These are phyloP conservation scores for Hydrochoerus hydrochaeris DNA, from an alignment of 2,113 vertebrate genomes.

Conservation along the genomic window DNA sequence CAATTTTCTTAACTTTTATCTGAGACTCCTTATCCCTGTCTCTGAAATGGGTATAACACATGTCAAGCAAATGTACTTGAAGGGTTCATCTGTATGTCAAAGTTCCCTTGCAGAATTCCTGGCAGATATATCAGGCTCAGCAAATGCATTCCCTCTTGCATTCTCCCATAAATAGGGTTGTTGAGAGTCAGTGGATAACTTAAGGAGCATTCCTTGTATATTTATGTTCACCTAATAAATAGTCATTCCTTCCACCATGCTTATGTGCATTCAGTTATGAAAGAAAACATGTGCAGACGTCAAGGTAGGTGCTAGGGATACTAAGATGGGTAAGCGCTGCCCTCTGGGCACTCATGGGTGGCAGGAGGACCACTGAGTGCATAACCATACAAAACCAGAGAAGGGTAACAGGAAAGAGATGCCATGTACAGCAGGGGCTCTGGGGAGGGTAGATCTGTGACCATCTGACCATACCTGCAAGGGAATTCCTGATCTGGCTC, in stretches of 20 bases:
- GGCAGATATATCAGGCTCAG: neutral
- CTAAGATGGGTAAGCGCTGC: neutral
- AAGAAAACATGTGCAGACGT: neutral
- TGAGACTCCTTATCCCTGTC: neutral
- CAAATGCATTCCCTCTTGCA: neutral
- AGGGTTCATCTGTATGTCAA: conserved; percentile 12
- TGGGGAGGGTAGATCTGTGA: neutral
- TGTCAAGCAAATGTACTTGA: neutral
- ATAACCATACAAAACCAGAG: neutral
- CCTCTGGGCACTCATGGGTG: neutral
- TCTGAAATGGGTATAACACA: neutral
- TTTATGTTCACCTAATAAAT: conserved; percentile 41
- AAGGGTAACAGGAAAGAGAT: neutral
- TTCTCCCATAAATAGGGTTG: conserved; percentile 13
- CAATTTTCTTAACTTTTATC: neutral
- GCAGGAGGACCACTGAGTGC: neutral
- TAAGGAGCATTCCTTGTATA: neutral
- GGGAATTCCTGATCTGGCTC: neutral
- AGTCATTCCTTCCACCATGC: neutral
- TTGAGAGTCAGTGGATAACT: neutral
- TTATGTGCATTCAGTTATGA: neutral
- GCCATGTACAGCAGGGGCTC: accelerated
- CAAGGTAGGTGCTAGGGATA: neutral
- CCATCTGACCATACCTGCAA: neutral
- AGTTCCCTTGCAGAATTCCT: conserved; percentile 4